Percentiles rank a stretch among this genome's conserved stretches.
Evolutionary conservation across 2,797 vertebrate species (phyloP).

Genomic region (Sebastes itinus): DNA sequence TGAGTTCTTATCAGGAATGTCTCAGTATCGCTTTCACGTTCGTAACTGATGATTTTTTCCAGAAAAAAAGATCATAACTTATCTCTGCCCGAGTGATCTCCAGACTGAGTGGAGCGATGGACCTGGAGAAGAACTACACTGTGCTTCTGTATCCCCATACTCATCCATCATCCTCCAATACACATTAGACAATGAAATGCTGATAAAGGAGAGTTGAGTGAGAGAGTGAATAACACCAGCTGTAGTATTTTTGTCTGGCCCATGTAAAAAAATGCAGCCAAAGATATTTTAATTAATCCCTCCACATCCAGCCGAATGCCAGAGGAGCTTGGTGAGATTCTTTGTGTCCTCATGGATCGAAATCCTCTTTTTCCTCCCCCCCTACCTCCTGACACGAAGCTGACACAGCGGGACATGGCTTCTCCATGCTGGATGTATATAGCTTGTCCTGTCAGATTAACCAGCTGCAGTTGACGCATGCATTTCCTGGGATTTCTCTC

Average conservation of each 20-base stretch:
- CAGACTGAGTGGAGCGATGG: not conserved
- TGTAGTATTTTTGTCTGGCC: constrained; percentile 12
- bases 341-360: not conserved
- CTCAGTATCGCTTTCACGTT: not conserved
- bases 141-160: not conserved
- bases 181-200: constrained; percentile 1
- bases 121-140: not conserved
- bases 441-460: constrained; percentile 23
- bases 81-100: not conserved
- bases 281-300: constrained; percentile 40
- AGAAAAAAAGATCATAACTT: constrained; percentile 30
- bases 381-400: not conserved
- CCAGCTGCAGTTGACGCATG: not conserved
- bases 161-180: constrained; percentile 27
- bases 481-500: not conserved
- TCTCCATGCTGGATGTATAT: not conserved
- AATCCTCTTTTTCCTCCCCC: not conserved
- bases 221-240: not conserved
- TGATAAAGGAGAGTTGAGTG: not conserved
- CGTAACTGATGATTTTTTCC: not conserved
- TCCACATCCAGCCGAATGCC: constrained; percentile 22
- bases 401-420: not conserved
- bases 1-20: not conserved
- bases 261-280: constrained; percentile 7
- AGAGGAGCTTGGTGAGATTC: not conserved